These are phyloP conservation scores for Gryon sp. DNA, from an alignment of 1,140 invertebrate species.

Conservation along the genomic window DNA sequence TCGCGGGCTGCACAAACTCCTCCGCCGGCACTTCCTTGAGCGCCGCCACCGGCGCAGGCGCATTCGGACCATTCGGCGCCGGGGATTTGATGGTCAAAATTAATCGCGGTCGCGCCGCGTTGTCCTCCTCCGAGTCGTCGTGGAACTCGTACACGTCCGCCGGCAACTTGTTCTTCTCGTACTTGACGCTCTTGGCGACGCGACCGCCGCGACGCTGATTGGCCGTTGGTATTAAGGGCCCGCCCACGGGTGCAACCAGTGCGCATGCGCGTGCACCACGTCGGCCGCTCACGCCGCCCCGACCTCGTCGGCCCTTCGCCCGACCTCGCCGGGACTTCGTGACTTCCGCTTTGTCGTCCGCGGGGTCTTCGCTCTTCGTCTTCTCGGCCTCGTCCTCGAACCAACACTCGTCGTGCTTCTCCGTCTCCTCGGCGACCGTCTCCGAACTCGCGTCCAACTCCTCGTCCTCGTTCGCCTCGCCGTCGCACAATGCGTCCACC, in stretches of 20 bases:
- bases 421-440: slow-evolving; percentile 33
- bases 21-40: slow-evolving; percentile 83
- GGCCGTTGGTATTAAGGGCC: not conserved
- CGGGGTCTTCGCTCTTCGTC: slow-evolving; percentile 73
- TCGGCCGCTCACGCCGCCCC: slow-evolving; percentile 80
- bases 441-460: slow-evolving; percentile 57
- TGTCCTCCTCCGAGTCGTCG: slow-evolving; percentile 89
- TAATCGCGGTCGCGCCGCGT: slow-evolving; percentile 83
- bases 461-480: slow-evolving; percentile 72
- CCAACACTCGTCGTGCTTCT: slow-evolving; percentile 70
- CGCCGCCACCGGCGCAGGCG: slow-evolving; percentile 75
- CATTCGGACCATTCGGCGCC: slow-evolving; percentile 73
- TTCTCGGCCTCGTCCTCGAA: slow-evolving; percentile 77
- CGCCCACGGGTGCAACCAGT: not conserved
- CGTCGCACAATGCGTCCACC: slow-evolving; percentile 83
- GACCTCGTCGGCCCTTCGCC: slow-evolving; percentile 73
- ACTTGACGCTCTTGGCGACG: slow-evolving; percentile 79
- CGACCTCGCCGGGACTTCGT: slow-evolving; percentile 71
- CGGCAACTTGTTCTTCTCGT: slow-evolving; percentile 82
- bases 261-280: slow-evolving; percentile 71
- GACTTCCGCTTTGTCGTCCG: slow-evolving; percentile 73
- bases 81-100: slow-evolving; percentile 90
- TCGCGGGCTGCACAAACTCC: slow-evolving; percentile 82
- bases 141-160: slow-evolving; percentile 91
- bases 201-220: slow-evolving; percentile 79